phyloP scores from a whole-genome alignment of 2,113 vertebrate genomes.

The Apodemus speciosus region DNA sequence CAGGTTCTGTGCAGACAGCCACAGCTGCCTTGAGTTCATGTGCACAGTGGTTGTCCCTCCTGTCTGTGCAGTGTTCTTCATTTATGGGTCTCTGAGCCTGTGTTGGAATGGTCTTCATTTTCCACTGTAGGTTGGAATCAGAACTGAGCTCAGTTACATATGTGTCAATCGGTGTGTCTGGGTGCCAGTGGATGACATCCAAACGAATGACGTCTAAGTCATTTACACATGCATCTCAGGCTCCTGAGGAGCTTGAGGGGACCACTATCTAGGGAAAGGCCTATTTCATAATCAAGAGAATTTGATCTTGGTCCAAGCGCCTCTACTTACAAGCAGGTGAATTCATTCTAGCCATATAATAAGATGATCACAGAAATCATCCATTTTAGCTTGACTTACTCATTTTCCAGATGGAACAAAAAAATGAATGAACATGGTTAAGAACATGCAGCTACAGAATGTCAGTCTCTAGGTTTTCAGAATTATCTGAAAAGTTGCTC shows the following conservation, averaged over 20 bases:
- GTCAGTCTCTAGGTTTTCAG: background rate
- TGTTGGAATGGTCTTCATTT: background rate
- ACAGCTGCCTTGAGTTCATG: background rate
- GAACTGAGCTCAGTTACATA: background rate
- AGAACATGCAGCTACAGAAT: background rate
- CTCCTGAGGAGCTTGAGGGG: background rate
- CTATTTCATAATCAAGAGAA: background rate
- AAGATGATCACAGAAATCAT: background rate
- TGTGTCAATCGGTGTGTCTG: background rate
- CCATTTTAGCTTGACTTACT: background rate
- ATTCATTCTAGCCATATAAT: background rate
- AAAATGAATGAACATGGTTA: background rate
- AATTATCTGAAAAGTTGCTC: background rate
- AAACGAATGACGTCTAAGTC: background rate
- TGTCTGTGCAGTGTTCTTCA: background rate
- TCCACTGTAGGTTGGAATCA: background rate
- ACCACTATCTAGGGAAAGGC: background rate
- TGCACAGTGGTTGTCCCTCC: too few species aligned
- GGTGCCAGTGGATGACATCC: rapidly evolving
- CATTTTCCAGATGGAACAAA: background rate
- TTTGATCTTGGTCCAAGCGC: background rate
- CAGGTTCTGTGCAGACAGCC: too few species aligned
- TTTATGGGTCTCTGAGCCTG: background rate
- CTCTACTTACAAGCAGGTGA: background rate
- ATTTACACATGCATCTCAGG: background rate